phyloP scores from a whole-genome alignment of 2,797 vertebrate genomes.

The Oreochromis mossambicus region DNA sequence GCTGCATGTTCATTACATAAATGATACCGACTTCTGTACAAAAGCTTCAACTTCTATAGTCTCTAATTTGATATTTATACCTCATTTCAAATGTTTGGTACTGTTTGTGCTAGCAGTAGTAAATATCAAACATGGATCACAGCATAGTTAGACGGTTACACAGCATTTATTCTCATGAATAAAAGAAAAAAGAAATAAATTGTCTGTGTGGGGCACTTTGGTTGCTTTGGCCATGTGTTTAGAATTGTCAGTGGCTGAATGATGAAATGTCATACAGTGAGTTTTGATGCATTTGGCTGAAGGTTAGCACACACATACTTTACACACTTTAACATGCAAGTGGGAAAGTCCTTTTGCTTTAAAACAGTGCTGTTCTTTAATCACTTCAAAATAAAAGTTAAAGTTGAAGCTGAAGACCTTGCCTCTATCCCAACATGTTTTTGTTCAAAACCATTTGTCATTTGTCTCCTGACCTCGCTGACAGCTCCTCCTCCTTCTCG shows the following conservation, averaged over 20 bases:
- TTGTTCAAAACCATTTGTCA: slow-evolving; percentile 26
- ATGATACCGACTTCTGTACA: background rate
- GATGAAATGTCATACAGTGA: background rate
- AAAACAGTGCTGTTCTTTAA: background rate
- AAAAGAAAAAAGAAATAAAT: background rate
- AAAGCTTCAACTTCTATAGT: background rate
- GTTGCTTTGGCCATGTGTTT: background rate
- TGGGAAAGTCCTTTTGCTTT: background rate
- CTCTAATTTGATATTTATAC: background rate
- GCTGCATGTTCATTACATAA: background rate
- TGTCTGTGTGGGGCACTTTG: background rate
- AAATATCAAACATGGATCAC: background rate
- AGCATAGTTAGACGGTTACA: background rate
- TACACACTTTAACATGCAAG: background rate
- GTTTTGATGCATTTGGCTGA: background rate
- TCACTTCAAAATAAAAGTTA: slow-evolving; percentile 10
- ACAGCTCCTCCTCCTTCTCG: slow-evolving; percentile 43
- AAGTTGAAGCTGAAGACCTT: background rate
- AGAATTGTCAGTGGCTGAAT: background rate
- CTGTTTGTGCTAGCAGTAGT: background rate
- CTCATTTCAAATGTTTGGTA: background rate
- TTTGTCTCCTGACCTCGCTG: slow-evolving; percentile 51
- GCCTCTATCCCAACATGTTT: background rate
- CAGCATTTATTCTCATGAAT: background rate
- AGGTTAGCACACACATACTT: background rate